Evolutionary conservation across 2,888 invertebrate species (phyloP).

Genomic region (Agapostemon virescens): DNA sequence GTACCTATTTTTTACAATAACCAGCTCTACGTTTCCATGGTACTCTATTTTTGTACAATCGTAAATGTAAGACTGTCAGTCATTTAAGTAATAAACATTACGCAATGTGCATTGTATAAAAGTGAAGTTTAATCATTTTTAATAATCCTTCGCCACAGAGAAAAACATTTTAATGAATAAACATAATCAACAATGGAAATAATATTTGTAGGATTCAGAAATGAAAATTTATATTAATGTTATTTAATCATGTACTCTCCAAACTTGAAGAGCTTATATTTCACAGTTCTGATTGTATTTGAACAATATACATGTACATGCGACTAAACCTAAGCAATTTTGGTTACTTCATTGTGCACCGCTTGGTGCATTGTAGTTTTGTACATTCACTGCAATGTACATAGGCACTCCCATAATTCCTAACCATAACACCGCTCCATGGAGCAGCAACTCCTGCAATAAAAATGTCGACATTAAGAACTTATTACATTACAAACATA

Average conservation of each 20-base stretch:
- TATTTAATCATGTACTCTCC: constrained; percentile 5
- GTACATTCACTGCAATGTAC: constrained; percentile 16
- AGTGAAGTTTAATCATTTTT: background rate
- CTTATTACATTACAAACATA: background rate
- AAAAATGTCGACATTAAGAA: background rate
- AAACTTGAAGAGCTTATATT: constrained; percentile 5
- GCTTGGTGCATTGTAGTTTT: background rate
- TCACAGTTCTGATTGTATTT: background rate
- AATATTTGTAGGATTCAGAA: background rate
- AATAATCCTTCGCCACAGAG: background rate
- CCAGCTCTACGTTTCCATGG: constrained; percentile 7
- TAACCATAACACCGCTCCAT: background rate
- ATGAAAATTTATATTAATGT: constrained; percentile 10
- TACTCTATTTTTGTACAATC: constrained; percentile 42
- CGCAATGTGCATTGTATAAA: background rate
- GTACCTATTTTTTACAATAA: constrained; percentile 17
- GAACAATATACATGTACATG: background rate
- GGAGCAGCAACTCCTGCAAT: constrained; percentile 42
- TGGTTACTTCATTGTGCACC: background rate
- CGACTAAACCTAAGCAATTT: background rate
- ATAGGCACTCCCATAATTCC: constrained; percentile 19
- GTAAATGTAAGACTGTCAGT: constrained; percentile 36
- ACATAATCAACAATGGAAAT: background rate
- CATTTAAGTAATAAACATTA: constrained; percentile 21
- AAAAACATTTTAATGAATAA: background rate